Conservation (phyloP, 2,888 invertebrate genomes). For the Drosophila seclusa region DNA sequence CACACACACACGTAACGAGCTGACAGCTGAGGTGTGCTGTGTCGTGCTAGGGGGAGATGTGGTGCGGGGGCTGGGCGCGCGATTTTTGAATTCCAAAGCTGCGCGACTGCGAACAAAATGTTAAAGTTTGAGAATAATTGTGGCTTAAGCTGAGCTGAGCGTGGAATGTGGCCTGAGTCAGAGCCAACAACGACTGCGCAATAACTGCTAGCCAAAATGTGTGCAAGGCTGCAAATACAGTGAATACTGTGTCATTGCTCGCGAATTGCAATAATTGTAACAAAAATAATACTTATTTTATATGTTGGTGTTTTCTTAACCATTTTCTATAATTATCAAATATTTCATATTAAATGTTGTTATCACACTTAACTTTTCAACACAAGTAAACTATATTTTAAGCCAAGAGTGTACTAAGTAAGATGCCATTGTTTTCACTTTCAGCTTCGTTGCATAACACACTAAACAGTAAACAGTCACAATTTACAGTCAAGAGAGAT, state of each 20-base stretch:
- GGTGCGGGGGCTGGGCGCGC: conserved; percentile 37
- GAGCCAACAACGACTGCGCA: conserved; percentile 63
- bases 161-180: conserved; percentile 71
- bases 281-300: neutral
- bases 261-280: neutral
- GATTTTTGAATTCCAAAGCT: conserved; percentile 74
- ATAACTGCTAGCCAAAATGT: conserved; percentile 22
- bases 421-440: conserved; percentile 39
- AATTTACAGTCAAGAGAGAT: conserved; percentile 51
- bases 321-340: neutral
- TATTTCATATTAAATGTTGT: neutral
- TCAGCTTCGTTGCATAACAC: conserved; percentile 20
- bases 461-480: conserved; percentile 15
- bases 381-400: neutral
- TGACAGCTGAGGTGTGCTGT: conserved; percentile 17
- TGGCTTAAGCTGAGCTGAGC: conserved; percentile 33
- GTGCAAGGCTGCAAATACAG: conserved; percentile 1
- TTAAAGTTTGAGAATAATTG: conserved; percentile 78
- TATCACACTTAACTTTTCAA: neutral
- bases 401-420: conserved; percentile 1
- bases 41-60: neutral
- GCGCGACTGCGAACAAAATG: conserved; percentile 71
- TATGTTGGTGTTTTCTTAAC: neutral
- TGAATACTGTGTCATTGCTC: conserved; percentile 2
- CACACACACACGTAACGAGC: neutral